Evolutionary conservation across 2,113 vertebrate genomes (phyloP).

Genomic region (Leptobrachium leishanense): DNA sequence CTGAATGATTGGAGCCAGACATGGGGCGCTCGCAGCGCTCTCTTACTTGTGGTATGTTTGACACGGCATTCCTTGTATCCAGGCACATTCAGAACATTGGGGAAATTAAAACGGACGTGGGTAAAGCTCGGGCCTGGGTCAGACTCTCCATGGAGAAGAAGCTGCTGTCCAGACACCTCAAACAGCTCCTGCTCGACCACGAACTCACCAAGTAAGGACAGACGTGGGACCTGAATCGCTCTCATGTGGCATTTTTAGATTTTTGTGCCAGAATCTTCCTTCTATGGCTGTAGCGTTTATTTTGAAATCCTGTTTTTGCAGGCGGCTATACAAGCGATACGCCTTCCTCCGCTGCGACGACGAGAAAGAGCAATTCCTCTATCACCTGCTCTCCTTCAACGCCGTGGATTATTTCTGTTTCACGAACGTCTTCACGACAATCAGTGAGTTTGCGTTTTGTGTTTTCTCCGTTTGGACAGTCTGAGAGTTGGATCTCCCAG

Average conservation of each 20-base stretch:
- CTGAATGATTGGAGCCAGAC: no score
- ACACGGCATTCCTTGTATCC: constrained; percentile 6
- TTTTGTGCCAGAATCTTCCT: no score
- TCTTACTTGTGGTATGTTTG: no score
- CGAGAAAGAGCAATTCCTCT: constrained; percentile 98
- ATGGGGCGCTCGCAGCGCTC: no score
- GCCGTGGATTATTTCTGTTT: constrained; percentile 99
- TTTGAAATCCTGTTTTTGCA: constrained; percentile 50
- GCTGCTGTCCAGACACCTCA: constrained; percentile 92
- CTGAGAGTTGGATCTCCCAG: no score
- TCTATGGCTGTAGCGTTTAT: no score
- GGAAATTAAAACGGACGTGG: constrained; percentile 97
- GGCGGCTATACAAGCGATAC: constrained; percentile 96
- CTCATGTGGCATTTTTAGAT: no score
- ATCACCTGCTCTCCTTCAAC: constrained; percentile 96
- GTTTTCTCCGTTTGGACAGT: no score
- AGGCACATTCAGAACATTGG: constrained; percentile 98
- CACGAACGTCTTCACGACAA: constrained; percentile 97
- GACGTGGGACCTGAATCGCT: no score
- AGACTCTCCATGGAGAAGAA: constrained; percentile 98
- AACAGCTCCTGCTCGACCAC: constrained; percentile 92
- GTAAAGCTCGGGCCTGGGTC: constrained; percentile 96
- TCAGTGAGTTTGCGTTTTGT: constrained; percentile 76
- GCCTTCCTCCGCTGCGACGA: constrained; percentile 97
- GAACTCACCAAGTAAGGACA: constrained; percentile 91